Evolutionary conservation across 2,113 vertebrate species (phyloP), one percentile per base, ranked within the genome.

Genomic region (Lampris incognitus): DNA sequence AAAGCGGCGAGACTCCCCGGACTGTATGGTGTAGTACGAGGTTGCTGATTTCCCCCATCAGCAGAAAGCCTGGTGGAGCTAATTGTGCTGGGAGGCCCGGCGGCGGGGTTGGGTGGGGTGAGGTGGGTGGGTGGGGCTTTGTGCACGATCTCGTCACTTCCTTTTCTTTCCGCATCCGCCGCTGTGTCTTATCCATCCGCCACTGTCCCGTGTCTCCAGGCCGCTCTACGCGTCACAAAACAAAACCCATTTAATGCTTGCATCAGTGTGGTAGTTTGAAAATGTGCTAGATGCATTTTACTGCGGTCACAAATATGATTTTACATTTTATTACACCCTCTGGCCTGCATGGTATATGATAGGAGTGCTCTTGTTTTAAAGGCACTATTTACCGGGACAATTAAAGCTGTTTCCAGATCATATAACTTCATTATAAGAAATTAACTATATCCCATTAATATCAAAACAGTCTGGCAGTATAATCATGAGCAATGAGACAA

Each of bases 21-120:
- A 86, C 84, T 88, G 77, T 13, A 70, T 37, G 69, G 69, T 75
- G 71, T 76, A 72, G 81, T 77, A 66, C 77, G 81, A 76, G 57
- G 74, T 63, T 72, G 84, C 87, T 85, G 89, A 91, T 87, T 91
- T 13, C 88, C 76, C 80, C 83, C 88, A 92, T 93, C 90, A 93
- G 93, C 91, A 93, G 86, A 94, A 92, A 92, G 87, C 89, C 50
- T 74, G 83, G 90, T 87, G 82, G 79, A 91, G 91, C 87, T 94
- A 93, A 94, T 94, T 93, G 92, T 92, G 89, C 88, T 91, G 89
- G 90, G 91, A 92, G 85, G 83, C 86, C 89, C 86, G 75, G 82
- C 78, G 67, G 84, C 77, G 84, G 82, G 86, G 72, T 24, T 24
- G 24, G 24, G 24, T 24, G 24, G 24, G 24, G 24, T 24, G 24